These are phyloP conservation scores for Yponomeuta evonymella DNA, from an alignment of 2,888 invertebrate genomes.

Conservation along the genomic window DNA sequence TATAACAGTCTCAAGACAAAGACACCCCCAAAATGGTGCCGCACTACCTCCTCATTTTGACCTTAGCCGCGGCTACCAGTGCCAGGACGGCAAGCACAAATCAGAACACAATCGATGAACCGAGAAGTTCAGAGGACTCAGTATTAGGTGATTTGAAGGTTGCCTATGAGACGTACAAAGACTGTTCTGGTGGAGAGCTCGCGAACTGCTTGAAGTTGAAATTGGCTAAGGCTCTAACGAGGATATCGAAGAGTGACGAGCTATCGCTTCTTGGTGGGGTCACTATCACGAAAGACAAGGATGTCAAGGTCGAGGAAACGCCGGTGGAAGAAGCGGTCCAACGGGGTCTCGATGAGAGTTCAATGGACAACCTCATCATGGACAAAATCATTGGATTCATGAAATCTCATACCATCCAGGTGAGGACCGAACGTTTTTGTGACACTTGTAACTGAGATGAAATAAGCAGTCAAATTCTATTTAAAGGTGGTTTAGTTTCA, in stretches of 20 bases:
- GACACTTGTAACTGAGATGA: background rate
- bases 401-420: slow-evolving; percentile 87
- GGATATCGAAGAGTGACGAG: slow-evolving; percentile 81
- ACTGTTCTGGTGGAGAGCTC: slow-evolving; percentile 82
- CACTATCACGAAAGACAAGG: slow-evolving; percentile 81
- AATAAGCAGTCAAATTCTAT: background rate
- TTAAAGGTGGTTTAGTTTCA: background rate
- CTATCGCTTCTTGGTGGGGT: slow-evolving; percentile 84
- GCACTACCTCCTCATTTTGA: slow-evolving; percentile 75
- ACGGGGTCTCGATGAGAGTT: slow-evolving; percentile 82
- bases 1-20: slow-evolving; percentile 56
- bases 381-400: slow-evolving; percentile 85
- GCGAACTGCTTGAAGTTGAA: slow-evolving; percentile 87
- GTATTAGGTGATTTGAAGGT: slow-evolving; percentile 81
- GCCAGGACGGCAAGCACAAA: slow-evolving; percentile 71
- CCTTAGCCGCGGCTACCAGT: slow-evolving; percentile 68
- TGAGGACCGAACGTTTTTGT: slow-evolving; percentile 36
- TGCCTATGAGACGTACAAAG: slow-evolving; percentile 87
- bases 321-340: slow-evolving; percentile 85
- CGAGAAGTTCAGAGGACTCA: slow-evolving; percentile 60
- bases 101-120: slow-evolving; percentile 64
- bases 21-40: slow-evolving; percentile 71
- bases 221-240: slow-evolving; percentile 84
- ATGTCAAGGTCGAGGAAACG: slow-evolving; percentile 60
- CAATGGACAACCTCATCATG: slow-evolving; percentile 84